A percentile compares a stretch with the other conserved stretches of the same genome.
Evolutionary conservation across 1,140 invertebrate genomes (phyloP).

Genomic region (Papilio helenus): DNA sequence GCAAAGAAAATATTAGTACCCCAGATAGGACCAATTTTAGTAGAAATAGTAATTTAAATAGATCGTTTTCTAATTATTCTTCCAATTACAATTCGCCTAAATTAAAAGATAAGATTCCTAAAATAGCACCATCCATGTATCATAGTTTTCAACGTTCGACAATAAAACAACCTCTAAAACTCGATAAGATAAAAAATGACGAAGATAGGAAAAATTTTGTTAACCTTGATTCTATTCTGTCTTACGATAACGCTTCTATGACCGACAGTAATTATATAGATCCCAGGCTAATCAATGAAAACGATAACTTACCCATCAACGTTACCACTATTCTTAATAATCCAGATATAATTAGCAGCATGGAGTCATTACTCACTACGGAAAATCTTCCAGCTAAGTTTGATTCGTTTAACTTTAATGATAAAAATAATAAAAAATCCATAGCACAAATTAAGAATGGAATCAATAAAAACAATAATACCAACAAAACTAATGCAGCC

Average conservation of each 20-base stretch:
- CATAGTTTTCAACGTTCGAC: slow-evolving; percentile 76
- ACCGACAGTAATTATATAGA: slow-evolving; percentile 80
- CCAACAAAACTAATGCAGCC: slow-evolving; percentile 57
- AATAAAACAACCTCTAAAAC: slow-evolving; percentile 73
- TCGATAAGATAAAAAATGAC: slow-evolving; percentile 76
- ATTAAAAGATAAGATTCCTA: slow-evolving; percentile 78
- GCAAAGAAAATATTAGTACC: slow-evolving; percentile 76
- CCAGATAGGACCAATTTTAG: slow-evolving; percentile 69
- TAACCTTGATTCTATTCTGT: slow-evolving; percentile 71
- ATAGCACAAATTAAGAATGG: slow-evolving; percentile 44
- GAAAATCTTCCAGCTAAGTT: slow-evolving; percentile 78
- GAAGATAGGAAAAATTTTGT: slow-evolving; percentile 73
- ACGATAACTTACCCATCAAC: slow-evolving; percentile 78
- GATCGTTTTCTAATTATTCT: slow-evolving; percentile 77
- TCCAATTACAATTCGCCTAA: slow-evolving; percentile 76
- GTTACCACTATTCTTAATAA: slow-evolving; percentile 78
- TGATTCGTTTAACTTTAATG: slow-evolving; percentile 71
- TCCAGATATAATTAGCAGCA: slow-evolving; percentile 78
- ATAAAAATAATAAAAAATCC: slow-evolving; percentile 53
- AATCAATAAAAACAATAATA: slow-evolving; percentile 58
- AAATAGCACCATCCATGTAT: slow-evolving; percentile 77
- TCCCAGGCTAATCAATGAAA: slow-evolving; percentile 78
- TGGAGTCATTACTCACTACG: slow-evolving; percentile 77
- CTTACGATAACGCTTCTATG: slow-evolving; percentile 73
- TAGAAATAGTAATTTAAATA: slow-evolving; percentile 69